A percentile compares a stretch with the other conserved stretches of the same genome.
Conservation (phyloP, 2,113 vertebrate species). For the Antigone vipio region DNA sequence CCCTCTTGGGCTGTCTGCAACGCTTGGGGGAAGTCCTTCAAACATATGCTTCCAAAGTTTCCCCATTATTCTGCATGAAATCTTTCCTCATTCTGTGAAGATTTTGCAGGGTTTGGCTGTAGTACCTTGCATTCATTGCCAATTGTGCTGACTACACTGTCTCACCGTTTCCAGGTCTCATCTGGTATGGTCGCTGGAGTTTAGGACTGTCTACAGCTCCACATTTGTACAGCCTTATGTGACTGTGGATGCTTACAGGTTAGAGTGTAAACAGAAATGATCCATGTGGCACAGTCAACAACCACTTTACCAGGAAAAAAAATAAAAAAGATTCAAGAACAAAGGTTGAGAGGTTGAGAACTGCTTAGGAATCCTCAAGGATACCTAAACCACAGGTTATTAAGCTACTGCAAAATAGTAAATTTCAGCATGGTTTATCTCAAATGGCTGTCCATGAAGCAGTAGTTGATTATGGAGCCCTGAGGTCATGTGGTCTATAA, state of each 20-base stretch:
- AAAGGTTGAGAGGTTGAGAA: not conserved
- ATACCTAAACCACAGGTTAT: not conserved
- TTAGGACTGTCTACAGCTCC: not conserved
- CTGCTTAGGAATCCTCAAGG: not conserved
- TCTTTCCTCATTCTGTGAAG: not conserved
- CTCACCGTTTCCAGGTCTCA: not conserved
- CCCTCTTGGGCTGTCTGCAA: not conserved
- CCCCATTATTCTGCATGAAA: not conserved
- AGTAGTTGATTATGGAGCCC: not conserved
- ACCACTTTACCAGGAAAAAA: not conserved
- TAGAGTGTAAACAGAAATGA: not conserved
- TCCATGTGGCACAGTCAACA: not conserved
- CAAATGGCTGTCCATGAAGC: not conserved
- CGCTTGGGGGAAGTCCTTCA: not conserved
- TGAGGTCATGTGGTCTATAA: not conserved
- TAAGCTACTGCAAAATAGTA: not conserved
- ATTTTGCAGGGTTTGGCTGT: accelerated
- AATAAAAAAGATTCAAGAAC: not conserved
- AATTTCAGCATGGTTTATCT: not conserved
- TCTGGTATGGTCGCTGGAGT: accelerated
- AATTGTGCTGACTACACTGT: not conserved
- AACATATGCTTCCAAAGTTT: not conserved
- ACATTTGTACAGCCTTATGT: not conserved
- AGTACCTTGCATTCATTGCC: not conserved
- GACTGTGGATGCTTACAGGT: not conserved